A percentile compares a stretch with the other conserved stretches of the same genome.
Conservation (phyloP, 2,888 invertebrate species). For the Hartigia nigra region DNA sequence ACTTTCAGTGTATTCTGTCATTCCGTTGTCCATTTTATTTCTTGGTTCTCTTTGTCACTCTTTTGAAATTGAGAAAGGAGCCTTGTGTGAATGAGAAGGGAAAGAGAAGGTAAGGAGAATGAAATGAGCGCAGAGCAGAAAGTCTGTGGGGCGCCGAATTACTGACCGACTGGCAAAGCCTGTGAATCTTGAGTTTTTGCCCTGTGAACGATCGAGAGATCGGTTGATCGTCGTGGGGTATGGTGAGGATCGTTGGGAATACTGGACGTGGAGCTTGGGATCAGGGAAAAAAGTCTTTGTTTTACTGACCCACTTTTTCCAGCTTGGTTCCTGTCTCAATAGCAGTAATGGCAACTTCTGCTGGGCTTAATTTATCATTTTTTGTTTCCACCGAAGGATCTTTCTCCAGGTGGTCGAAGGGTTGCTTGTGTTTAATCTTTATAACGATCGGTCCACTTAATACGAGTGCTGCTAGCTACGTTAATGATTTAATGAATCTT, state of each 20-base stretch:
- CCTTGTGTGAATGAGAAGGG: background rate
- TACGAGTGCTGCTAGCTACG: slow-evolving; percentile 1
- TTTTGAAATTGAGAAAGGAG: background rate
- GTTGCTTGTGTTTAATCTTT: slow-evolving; percentile 3
- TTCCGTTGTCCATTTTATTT: background rate
- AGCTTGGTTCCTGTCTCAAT: background rate
- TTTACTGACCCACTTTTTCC: slow-evolving; percentile 21
- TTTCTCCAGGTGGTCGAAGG: slow-evolving; percentile 47
- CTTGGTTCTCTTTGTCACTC: background rate
- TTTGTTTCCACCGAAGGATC: slow-evolving; percentile 33
- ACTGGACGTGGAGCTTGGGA: background rate
- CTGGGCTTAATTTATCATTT: slow-evolving; percentile 16
- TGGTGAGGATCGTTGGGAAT: background rate
- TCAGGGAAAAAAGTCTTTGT: slow-evolving; percentile 18
- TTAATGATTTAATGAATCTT: background rate
- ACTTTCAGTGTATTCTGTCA: background rate
- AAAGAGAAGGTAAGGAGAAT: background rate
- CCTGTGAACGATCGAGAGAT: background rate
- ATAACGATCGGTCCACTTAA: slow-evolving; percentile 9
- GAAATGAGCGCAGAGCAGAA: background rate
- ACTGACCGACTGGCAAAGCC: background rate
- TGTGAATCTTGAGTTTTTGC: background rate
- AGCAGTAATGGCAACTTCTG: background rate
- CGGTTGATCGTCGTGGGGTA: background rate
- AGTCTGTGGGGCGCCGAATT: background rate